A percentile compares a stretch with the other conserved stretches of the same genome.
phyloP scores from a whole-genome alignment of 2,888 invertebrate genomes.

The Rotaria sp. region DNA sequence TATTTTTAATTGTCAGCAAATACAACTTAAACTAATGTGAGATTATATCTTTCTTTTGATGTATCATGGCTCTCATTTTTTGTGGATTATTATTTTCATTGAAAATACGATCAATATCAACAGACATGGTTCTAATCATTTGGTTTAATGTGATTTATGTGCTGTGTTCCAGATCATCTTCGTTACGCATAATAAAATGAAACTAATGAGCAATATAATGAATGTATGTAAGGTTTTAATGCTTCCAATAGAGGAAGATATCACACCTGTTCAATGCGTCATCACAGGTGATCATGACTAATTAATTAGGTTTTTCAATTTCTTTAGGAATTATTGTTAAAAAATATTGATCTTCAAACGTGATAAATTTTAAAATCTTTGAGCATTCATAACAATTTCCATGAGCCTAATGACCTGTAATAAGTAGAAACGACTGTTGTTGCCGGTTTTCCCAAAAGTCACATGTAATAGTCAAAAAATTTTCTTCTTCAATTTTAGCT shows the following conservation, averaged over 20 bases:
- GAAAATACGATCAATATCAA: too few species aligned
- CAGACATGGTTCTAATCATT: too few species aligned
- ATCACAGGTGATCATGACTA: background rate
- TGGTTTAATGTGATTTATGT: too few species aligned
- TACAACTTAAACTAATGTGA: too few species aligned
- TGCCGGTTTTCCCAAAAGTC: background rate
- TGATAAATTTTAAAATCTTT: background rate
- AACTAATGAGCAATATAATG: background rate
- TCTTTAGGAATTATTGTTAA: background rate
- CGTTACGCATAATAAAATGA: background rate
- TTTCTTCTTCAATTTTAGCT: background rate
- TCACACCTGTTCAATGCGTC: background rate
- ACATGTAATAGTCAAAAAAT: background rate
- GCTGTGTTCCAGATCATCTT: too few species aligned
- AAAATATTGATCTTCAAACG: background rate
- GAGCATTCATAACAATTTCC: background rate
- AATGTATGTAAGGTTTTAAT: background rate
- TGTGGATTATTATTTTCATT: too few species aligned
- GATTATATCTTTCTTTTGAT: too few species aligned
- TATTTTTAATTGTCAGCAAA: too few species aligned
- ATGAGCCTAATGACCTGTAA: background rate
- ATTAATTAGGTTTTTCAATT: background rate
- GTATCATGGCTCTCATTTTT: too few species aligned
- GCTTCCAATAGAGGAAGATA: background rate
- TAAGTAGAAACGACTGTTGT: background rate